phyloP scores from a whole-genome alignment of 2,888 invertebrate species.

The Ornithoptera priamus region DNA sequence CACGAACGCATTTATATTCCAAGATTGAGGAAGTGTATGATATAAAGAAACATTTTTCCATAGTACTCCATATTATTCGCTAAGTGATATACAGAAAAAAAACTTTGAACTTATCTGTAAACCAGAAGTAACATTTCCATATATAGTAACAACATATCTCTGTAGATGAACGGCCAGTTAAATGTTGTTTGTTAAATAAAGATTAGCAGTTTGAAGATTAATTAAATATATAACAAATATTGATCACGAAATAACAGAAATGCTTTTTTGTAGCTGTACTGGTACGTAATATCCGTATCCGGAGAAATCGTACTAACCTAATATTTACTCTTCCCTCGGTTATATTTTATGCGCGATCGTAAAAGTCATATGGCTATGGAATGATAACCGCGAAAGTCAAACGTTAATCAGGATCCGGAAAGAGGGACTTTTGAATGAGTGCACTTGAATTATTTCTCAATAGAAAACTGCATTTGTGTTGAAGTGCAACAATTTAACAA shows the following conservation, averaged over 20 bases:
- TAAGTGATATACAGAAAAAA: too few species aligned
- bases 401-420: neutral
- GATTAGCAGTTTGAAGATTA: too few species aligned
- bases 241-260: neutral
- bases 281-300: neutral
- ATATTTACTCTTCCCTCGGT: neutral
- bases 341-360: slow-evolving; percentile 8
- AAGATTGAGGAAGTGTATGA: neutral
- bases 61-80: neutral
- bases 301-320: neutral
- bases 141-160: too few species aligned
- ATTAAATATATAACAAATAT: too few species aligned
- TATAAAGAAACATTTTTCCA: neutral
- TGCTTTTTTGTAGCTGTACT: neutral
- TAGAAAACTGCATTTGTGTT: too few species aligned
- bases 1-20: slow-evolving; percentile 54
- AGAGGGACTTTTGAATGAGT: neutral
- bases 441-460: neutral
- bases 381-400: slow-evolving; percentile 7
- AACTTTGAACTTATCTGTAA: too few species aligned
- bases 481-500: neutral
- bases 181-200: too few species aligned
- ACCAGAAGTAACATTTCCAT: too few species aligned
- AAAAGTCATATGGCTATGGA: slow-evolving; percentile 1
- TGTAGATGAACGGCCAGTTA: too few species aligned